Evolutionary conservation across 1,140 invertebrate genomes (phyloP), one percentile per base, ranked within the genome.

Genomic region (Drosophila nebulosa): DNA sequence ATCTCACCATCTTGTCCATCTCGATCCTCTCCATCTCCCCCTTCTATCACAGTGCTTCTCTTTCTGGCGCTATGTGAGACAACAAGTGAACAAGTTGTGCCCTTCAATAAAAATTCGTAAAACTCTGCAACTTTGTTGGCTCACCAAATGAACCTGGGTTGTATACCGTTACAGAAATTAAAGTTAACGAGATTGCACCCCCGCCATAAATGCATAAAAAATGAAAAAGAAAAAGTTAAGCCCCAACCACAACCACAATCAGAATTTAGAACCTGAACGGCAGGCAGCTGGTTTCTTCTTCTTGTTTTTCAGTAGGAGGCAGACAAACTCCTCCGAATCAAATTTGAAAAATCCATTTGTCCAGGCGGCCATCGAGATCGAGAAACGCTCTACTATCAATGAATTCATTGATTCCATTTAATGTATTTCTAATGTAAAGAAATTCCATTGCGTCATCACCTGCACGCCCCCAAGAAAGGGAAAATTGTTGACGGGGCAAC

Each of bases 381-480:
- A n/a, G n/a, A n/a, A n/a, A 14, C 36, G 36, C 12, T 52, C 7
- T 21, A 36, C n/a, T 30, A 30, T 30, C 1, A 9, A 30, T 30
- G 27, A 9, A 39, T n/a, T 36, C 32, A 22, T 16, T 36, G 26
- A 24, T 57, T 64, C 7, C 2, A 51, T 53, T 63, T 85, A 88
- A 88, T 88, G 83, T 64, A 88, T 88, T 88, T 88, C 75, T 79
- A 88, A 88, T 83, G 73, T 67, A 30, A 30, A 18, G 14, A 35
- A 86, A 88, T 79, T 76, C 66, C 53, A 64, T 77, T 83, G 75
- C 75, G 83, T 88, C 83, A 88, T 88, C 83, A 70, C 65, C 75
- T 83, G 61, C 66, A 88, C 83, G 78, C 83, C 83, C 53, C 26
- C 14, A 50, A 26, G 52, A 59, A 24, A 46, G 32, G 7, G 10